Evolutionary conservation across 2,888 invertebrate genomes (phyloP).

Genomic region (Erebia epiphron): DNA sequence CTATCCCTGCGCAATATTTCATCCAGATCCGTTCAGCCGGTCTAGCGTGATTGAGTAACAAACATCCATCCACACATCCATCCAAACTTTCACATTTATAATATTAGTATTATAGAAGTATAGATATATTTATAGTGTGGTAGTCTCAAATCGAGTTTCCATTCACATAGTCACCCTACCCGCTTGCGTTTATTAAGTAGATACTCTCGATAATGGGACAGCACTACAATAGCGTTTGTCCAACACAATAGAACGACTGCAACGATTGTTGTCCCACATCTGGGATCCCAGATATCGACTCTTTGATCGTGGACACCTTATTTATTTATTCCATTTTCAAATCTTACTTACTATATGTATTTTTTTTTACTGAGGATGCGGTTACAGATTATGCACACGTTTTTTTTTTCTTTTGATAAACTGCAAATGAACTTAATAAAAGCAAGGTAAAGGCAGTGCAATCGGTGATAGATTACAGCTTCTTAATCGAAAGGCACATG

Average conservation of each 20-base stretch:
- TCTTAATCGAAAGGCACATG: too few species aligned
- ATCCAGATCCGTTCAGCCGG: too few species aligned
- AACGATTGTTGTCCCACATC: conserved; percentile 76
- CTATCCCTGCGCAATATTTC: too few species aligned
- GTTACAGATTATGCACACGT: conserved; percentile 10
- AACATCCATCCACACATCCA: too few species aligned
- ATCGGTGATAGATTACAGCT: too few species aligned
- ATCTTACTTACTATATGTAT: conserved; percentile 38
- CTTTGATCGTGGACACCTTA: conserved; percentile 52
- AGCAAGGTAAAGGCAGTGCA: too few species aligned
- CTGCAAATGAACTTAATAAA: too few species aligned
- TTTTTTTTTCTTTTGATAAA: too few species aligned
- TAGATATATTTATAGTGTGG: too few species aligned
- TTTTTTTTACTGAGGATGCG: conserved; percentile 47
- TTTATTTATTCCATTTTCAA: conserved; percentile 52
- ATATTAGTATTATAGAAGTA: too few species aligned
- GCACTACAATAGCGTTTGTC: conserved; percentile 67
- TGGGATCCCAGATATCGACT: conserved; percentile 66
- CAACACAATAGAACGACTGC: conserved; percentile 63
- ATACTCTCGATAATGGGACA: conserved; percentile 68
- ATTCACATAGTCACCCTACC: conserved; percentile 49
- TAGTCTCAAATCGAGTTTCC: neutral
- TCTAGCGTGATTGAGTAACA: too few species aligned
- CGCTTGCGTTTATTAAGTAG: conserved; percentile 71
- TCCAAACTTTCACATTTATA: too few species aligned